A percentile compares a stretch with the other conserved stretches of the same genome.
Evolutionary conservation across 1,140 invertebrate species (phyloP).

Genomic region (Temnothorax curvispinosus): DNA sequence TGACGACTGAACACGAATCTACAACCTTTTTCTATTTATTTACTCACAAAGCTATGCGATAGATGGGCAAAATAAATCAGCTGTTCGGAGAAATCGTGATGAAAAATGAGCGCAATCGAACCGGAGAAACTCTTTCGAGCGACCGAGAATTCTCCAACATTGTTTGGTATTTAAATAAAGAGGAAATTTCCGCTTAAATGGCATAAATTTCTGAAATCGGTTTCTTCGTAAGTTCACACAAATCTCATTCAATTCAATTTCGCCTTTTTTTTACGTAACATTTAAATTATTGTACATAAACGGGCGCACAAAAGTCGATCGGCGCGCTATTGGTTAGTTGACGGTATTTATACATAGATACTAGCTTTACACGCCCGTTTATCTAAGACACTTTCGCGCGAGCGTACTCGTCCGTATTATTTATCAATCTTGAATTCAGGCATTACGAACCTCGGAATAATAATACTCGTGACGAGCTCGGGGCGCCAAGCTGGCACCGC

Average conservation of each 20-base stretch:
- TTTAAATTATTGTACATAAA: background rate
- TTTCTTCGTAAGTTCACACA: background rate
- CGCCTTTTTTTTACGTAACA: background rate
- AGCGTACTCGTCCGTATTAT: background rate
- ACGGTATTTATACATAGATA: conserved; percentile 17
- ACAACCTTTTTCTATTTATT: background rate
- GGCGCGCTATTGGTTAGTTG: background rate
- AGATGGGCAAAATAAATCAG: background rate
- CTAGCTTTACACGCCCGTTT: background rate
- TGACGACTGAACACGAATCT: background rate
- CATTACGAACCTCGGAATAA: background rate
- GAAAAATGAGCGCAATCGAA: background rate
- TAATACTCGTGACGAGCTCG: background rate
- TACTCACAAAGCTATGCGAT: background rate
- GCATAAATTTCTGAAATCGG: background rate
- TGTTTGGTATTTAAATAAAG: background rate
- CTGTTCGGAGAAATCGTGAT: background rate
- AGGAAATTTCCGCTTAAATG: background rate
- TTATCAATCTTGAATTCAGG: background rate
- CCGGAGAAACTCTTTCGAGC: too few relatives aligned
- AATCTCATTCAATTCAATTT: background rate
- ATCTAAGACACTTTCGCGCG: conserved; percentile 9
- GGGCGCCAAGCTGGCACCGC: background rate
- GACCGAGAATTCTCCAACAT: background rate
- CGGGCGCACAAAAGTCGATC: background rate